A percentile compares a stretch with the other conserved stretches of the same genome.
Evolutionary conservation across 2,113 vertebrate species (phyloP).

Genomic region (Eupsittula cactorum): DNA sequence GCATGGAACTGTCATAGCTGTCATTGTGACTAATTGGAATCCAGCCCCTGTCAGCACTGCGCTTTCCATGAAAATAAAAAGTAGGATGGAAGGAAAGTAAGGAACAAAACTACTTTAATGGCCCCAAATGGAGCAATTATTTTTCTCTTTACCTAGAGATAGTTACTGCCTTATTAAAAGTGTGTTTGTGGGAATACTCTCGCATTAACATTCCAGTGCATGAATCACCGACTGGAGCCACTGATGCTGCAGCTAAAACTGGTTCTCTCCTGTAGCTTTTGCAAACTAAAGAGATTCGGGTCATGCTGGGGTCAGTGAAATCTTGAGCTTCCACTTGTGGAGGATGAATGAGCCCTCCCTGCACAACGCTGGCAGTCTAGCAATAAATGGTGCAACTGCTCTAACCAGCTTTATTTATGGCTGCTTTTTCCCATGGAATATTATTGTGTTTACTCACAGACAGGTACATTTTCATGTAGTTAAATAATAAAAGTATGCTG

Average conservation of each 20-base stretch:
- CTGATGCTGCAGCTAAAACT: constrained; percentile 22
- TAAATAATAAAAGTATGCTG: constrained; percentile 66
- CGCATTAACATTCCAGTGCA: constrained; percentile 73
- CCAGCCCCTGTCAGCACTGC: constrained; percentile 54
- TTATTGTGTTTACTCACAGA: constrained; percentile 55
- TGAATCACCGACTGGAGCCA: constrained; percentile 34
- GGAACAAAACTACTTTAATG: constrained; percentile 65
- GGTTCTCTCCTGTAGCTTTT: constrained; percentile 42
- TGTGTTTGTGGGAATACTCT: constrained; percentile 60
- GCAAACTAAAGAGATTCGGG: constrained; percentile 41
- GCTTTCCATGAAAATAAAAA: constrained; percentile 64
- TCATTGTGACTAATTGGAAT: constrained; percentile 73
- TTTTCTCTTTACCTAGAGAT: constrained; percentile 69
- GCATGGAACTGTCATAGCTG: constrained; percentile 22
- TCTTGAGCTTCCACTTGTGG: constrained; percentile 61
- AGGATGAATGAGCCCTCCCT: constrained; percentile 47
- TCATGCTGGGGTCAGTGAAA: constrained; percentile 52
- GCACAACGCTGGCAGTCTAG: background rate
- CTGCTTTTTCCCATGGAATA: constrained; percentile 28
- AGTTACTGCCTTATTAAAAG: constrained; percentile 73
- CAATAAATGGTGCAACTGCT: constrained; percentile 40
- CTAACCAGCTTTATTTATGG: constrained; percentile 46
- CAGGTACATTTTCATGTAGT: constrained; percentile 57
- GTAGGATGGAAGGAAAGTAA: constrained; percentile 51
- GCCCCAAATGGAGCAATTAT: constrained; percentile 69